These are phyloP conservation scores for Syndactyla subalaris DNA, from an alignment of 2,797 vertebrate species.

Conservation along the genomic window DNA sequence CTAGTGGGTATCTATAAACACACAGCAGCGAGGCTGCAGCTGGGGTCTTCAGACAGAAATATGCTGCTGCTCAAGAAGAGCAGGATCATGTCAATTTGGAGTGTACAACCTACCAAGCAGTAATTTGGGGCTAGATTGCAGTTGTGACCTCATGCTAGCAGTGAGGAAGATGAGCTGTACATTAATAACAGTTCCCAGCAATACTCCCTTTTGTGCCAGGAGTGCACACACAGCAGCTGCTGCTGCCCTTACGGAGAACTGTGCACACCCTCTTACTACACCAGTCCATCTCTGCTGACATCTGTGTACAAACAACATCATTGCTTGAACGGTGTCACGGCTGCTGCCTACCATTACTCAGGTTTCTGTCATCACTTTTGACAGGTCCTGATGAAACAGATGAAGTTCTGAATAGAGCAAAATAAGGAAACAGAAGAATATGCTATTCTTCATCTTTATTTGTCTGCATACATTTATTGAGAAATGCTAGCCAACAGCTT, in stretches of 20 bases:
- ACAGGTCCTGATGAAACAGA: not conserved
- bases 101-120: not conserved
- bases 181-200: not conserved
- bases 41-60: not conserved
- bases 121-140: not conserved
- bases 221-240: not conserved
- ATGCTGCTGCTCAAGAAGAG: not conserved
- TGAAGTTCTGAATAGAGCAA: not conserved
- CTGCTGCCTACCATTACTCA: not conserved
- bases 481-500: not conserved
- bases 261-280: not conserved
- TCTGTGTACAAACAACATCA: not conserved
- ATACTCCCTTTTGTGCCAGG: not conserved
- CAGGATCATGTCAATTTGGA: not conserved
- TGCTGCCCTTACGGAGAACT: not conserved
- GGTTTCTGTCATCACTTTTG: not conserved
- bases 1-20: not conserved
- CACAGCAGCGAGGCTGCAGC: not conserved
- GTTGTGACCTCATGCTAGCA: not conserved
- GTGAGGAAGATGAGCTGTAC: not conserved
- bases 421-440: conserved; percentile 23
- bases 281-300: not conserved
- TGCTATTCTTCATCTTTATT: not conserved
- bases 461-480: not conserved
- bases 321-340: not conserved